Percentiles rank a stretch among this genome's conserved stretches.
Evolutionary conservation across 2,888 invertebrate genomes (phyloP).

Genomic region (Aquatica leii): DNA sequence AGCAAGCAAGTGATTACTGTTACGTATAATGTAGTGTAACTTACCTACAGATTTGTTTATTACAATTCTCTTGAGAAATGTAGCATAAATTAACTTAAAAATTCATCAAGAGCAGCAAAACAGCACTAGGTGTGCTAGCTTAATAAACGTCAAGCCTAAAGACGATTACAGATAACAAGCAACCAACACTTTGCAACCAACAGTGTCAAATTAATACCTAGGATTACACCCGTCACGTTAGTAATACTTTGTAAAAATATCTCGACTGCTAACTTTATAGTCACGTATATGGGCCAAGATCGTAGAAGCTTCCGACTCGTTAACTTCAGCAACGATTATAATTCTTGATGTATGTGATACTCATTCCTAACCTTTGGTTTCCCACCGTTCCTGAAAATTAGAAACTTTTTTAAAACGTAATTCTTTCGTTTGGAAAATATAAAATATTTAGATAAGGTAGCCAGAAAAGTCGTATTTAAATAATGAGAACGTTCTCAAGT

Average conservation of each 20-base stretch:
- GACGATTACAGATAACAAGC: constrained; percentile 24
- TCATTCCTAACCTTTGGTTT: constrained; percentile 9
- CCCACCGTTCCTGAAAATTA: too few relatives aligned
- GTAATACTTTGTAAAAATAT: constrained; percentile 28
- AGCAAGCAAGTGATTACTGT: too few relatives aligned
- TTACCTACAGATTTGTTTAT: too few relatives aligned
- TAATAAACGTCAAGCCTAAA: constrained; percentile 30
- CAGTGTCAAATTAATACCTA: constrained; percentile 27
- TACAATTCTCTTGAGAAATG: too few relatives aligned
- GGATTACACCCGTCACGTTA: constrained; percentile 28
- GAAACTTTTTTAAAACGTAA: constrained; percentile 1
- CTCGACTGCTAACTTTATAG: constrained; percentile 14
- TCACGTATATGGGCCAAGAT: constrained; percentile 28
- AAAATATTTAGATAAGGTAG: constrained; percentile 30
- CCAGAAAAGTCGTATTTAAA: constrained; percentile 20
- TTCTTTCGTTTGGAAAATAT: constrained; percentile 26
- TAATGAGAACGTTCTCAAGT: constrained; percentile 23
- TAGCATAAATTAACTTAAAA: too few relatives aligned
- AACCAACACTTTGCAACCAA: constrained; percentile 21
- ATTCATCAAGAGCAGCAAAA: too few relatives aligned
- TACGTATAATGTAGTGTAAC: too few relatives aligned
- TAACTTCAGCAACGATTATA: constrained; percentile 22
- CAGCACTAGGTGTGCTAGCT: background rate
- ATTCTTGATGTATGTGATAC: constrained; percentile 20
- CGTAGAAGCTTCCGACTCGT: constrained; percentile 27